A percentile compares a stretch with the other conserved stretches of the same genome.
phyloP scores from a whole-genome alignment of 2,797 vertebrate genomes.

The Alca torda region DNA sequence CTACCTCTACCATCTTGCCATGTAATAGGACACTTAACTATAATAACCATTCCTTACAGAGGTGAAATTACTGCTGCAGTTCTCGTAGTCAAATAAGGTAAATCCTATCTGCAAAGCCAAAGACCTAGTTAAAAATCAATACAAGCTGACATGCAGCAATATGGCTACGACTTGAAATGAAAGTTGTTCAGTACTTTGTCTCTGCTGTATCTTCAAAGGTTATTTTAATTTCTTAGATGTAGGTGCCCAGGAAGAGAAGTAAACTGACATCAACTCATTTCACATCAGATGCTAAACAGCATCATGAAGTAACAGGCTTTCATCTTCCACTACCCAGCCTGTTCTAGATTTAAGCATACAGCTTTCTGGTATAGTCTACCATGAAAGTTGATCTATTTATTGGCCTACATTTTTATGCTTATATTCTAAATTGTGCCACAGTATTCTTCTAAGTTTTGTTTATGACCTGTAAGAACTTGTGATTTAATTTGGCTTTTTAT shows the following conservation, averaged over 20 bases:
- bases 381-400: slow-evolving; percentile 60
- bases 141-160: not conserved
- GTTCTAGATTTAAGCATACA: slow-evolving; percentile 42
- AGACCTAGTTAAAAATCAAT: slow-evolving; percentile 32
- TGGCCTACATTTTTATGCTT: slow-evolving; percentile 56
- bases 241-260: slow-evolving; percentile 38
- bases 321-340: slow-evolving; percentile 60
- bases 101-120: not conserved
- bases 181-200: slow-evolving; percentile 41
- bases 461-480: not conserved
- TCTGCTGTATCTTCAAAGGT: slow-evolving; percentile 30
- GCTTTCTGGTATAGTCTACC: slow-evolving; percentile 39
- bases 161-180: not conserved
- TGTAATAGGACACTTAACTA: not conserved
- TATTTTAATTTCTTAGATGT: slow-evolving; percentile 32
- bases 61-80: not conserved
- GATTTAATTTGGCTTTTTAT: not conserved
- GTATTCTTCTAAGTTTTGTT: not conserved
- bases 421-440: not conserved
- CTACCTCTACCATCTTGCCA: not conserved
- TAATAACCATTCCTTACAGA: not conserved
- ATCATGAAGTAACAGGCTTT: slow-evolving; percentile 47
- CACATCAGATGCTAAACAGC: slow-evolving; percentile 33
- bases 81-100: slow-evolving; percentile 1
- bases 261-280: not conserved